These are phyloP conservation scores for Leptatherina wallacei DNA, from an alignment of 2,797 vertebrate species.

Conservation along the genomic window DNA sequence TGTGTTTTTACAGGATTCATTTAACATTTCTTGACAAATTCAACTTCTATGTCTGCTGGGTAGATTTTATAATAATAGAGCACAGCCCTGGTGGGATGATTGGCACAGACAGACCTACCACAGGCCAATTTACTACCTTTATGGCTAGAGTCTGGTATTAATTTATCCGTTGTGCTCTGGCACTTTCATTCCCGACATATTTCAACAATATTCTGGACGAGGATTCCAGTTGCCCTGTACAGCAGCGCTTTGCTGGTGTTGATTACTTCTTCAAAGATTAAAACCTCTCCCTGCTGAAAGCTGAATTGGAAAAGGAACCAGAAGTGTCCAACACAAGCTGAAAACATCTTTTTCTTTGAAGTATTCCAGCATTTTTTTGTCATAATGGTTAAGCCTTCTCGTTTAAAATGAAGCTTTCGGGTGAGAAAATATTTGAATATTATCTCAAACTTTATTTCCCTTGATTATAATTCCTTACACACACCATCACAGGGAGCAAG, in stretches of 20 bases:
- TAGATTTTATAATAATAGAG: slow-evolving; percentile 7
- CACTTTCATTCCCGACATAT: too few species aligned
- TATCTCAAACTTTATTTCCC: background rate
- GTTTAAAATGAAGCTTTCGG: background rate
- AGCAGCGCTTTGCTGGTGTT: background rate
- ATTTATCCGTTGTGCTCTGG: background rate
- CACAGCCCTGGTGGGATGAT: background rate
- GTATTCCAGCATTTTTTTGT: background rate
- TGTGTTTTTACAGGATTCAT: background rate
- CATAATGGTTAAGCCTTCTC: background rate
- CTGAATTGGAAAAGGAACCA: background rate
- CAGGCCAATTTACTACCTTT: background rate
- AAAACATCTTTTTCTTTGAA: background rate
- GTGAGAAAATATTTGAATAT: background rate
- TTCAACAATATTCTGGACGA: too few species aligned
- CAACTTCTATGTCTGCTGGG: background rate
- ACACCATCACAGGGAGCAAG: too few species aligned
- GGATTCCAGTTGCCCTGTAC: background rate
- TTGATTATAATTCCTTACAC: too few species aligned
- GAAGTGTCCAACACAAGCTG: background rate
- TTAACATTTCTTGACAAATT: background rate
- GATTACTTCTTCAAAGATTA: background rate
- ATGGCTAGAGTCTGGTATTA: background rate
- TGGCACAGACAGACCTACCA: slow-evolving; percentile 1
- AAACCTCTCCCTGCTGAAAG: background rate